Evolutionary conservation across 2,113 vertebrate species (phyloP).

Genomic region (Sturnira hondurensis): DNA sequence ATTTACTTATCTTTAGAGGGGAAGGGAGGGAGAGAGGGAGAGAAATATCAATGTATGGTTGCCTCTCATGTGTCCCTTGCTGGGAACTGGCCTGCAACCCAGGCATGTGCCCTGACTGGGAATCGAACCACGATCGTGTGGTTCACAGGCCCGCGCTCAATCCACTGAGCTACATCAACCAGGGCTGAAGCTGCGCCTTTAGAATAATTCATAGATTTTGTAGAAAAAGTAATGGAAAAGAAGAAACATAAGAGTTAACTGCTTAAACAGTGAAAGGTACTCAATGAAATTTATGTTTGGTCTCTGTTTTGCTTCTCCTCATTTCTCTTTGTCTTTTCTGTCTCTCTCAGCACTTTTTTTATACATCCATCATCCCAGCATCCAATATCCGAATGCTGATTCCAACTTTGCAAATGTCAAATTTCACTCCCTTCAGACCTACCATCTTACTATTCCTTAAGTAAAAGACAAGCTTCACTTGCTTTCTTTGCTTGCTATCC

Average conservation of each 20-base stretch:
- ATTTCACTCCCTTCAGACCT: not conserved
- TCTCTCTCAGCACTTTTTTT: not conserved
- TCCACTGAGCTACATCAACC: no score
- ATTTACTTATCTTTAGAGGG: no score
- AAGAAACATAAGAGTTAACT: not conserved
- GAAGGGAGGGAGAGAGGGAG: no score
- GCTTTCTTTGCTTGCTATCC: not conserved
- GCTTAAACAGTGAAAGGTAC: not conserved
- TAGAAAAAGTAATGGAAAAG: not conserved
- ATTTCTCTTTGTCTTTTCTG: not conserved
- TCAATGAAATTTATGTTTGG: not conserved
- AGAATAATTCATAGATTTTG: not conserved
- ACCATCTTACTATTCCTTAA: not conserved
- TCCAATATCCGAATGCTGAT: not conserved
- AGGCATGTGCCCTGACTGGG: no score
- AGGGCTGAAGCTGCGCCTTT: not conserved
- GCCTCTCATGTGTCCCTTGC: no score
- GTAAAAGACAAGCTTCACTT: not conserved
- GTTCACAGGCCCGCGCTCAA: no score
- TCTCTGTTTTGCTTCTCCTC: not conserved
- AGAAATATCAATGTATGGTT: no score
- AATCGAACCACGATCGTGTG: no score
- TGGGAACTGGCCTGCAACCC: no score
- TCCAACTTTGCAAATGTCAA: not conserved
- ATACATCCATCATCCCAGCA: not conserved